Evolutionary conservation across 1,140 invertebrate genomes (phyloP), one percentile per base, ranked within the genome.

Genomic region (Drosophila lowei): DNA sequence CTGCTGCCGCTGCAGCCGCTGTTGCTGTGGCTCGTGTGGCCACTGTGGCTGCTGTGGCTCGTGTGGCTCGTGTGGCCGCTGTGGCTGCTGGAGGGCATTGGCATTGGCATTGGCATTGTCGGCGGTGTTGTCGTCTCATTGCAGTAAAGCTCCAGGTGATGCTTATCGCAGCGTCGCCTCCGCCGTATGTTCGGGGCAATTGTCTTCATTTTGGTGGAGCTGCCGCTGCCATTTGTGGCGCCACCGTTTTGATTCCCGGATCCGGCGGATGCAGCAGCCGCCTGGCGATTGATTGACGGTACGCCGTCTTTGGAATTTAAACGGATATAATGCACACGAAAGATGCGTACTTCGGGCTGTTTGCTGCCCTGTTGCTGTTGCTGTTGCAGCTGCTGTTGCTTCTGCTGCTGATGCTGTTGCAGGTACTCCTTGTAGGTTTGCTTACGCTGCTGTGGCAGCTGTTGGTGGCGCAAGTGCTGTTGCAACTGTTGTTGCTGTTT

Each of bases 161-260:
- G 93, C 72, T 94, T 94, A 57, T 94, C 94, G 84, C 93, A 94
- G 28, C 93, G 92, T 30, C 93, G 91, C 25, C 93, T 92, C 41
- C 94, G 91, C 8, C 93, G 93, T 65, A 94, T 93, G 68, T 94
- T 92, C 30, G 95, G 94, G 6, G 94, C 93, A 73, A 95, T 93
- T 6, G 94, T 95, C 88, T 95, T 95, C 84, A 95, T 93, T 68
- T 93, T 91, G 70, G 57, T 28, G 3, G 23, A 25, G 23, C 23
- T 25, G 23, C 23, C 23, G 23, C 23, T 25, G 66, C 74, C 83
- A 84, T 86, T 62, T 23, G 64, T 43, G 64, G 18, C 13, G 13
- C 8, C 15, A 50, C 49, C 11, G 64, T 28, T 38, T 38, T 11
- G 11, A 38, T 38, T 68, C 1, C 21, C 64, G 3, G 46, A 28